A percentile compares a stretch with the other conserved stretches of the same genome.
phyloP scores from a whole-genome alignment of 2,113 vertebrate species.

The Columbina picui region DNA sequence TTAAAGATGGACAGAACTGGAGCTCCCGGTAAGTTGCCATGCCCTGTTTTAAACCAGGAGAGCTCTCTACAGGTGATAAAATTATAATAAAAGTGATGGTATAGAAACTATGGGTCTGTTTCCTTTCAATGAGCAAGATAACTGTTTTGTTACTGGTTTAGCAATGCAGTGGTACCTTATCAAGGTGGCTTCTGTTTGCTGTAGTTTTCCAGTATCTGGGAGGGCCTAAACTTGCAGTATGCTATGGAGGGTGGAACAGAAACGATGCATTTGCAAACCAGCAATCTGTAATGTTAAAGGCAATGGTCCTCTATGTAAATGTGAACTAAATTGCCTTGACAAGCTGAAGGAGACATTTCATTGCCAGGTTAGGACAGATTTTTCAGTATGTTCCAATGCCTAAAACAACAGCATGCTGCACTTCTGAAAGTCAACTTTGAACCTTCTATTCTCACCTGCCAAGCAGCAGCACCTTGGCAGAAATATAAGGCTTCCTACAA shows the following conservation, averaged over 20 bases:
- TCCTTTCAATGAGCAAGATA: neutral
- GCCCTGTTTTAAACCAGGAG: neutral
- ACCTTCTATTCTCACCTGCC: neutral
- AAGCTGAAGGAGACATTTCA: slow-evolving; percentile 17
- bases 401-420: neutral
- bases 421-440: neutral
- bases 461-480: neutral
- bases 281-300: neutral
- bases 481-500: neutral
- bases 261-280: neutral
- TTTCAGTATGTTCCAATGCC: neutral
- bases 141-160: neutral
- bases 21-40: neutral
- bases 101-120: neutral
- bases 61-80: neutral
- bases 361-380: neutral
- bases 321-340: neutral
- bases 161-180: neutral
- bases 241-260: neutral
- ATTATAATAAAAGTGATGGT: neutral
- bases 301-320: neutral
- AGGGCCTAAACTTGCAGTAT: neutral
- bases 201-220: neutral
- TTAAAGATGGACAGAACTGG: neutral
- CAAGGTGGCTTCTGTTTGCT: neutral